Evolutionary conservation across 2,888 invertebrate species (phyloP).

Genomic region (Luperina nickerlii): DNA sequence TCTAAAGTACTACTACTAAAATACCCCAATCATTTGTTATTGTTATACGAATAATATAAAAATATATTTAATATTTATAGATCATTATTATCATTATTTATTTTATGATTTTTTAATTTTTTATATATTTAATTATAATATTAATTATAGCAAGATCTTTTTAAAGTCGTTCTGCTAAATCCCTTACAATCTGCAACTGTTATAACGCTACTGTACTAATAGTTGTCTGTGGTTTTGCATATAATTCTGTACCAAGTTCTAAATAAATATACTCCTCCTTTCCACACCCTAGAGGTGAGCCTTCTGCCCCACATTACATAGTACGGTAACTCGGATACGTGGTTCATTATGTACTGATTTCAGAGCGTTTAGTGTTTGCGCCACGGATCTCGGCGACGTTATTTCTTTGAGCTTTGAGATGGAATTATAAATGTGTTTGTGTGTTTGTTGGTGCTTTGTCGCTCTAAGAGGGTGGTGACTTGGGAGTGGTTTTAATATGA

Average conservation of each 20-base stretch:
- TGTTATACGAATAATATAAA: background rate
- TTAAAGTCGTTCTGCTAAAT: too few species aligned
- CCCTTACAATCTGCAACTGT: background rate
- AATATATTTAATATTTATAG: too few species aligned
- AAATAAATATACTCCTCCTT: background rate
- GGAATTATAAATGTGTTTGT: conserved; percentile 59
- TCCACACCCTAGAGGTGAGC: background rate
- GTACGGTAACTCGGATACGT: conserved; percentile 71
- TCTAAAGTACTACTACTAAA: background rate
- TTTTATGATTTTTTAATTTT: too few species aligned
- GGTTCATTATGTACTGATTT: conserved; percentile 86
- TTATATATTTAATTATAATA: too few species aligned
- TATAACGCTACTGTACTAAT: background rate
- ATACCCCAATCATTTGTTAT: background rate
- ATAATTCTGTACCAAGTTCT: background rate
- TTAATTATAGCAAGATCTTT: background rate
- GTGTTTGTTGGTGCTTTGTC: conserved; percentile 37
- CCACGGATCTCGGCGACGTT: conserved; percentile 47
- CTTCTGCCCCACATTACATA: conserved; percentile 56
- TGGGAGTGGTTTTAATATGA: conserved; percentile 17
- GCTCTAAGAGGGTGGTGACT: conserved; percentile 28
- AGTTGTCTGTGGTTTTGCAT: background rate
- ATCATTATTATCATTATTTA: too few species aligned
- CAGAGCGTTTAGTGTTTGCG: conserved; percentile 79
- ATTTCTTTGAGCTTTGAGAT: conserved; percentile 62